Evolutionary conservation across 2,113 vertebrate genomes (phyloP).

Genomic region (Ictalurus punctatus): DNA sequence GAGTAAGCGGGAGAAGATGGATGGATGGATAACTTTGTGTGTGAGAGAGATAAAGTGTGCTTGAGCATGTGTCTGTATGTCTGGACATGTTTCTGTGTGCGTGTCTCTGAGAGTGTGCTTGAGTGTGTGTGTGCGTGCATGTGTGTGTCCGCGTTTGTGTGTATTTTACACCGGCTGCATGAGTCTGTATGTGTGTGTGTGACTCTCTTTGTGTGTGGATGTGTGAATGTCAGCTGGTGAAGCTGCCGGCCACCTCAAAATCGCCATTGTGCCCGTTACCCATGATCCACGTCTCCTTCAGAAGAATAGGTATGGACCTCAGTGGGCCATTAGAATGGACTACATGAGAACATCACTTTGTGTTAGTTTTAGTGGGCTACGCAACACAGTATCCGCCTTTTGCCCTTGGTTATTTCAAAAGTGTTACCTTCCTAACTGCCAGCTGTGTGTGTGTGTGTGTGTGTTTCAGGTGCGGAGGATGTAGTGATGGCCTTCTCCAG

Average conservation of each 20-base stretch:
- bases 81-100: not conserved
- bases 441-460: slow-evolving; percentile 11
- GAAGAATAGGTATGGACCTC: no score
- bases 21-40: no score
- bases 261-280: no score
- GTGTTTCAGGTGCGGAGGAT: slow-evolving; percentile 88
- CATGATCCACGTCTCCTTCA: no score
- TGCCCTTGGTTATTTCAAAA: not conserved
- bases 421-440: not conserved
- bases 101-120: not conserved
- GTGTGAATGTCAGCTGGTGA: not conserved
- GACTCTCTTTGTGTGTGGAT: not conserved
- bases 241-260: no score
- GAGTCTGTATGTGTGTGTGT: not conserved
- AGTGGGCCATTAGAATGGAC: no score
- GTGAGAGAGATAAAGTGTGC: not conserved
- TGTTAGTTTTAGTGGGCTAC: no score
- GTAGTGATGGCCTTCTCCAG: slow-evolving; percentile 99
- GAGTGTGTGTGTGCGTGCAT: not conserved
- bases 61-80: not conserved
- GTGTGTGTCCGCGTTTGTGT: no score
- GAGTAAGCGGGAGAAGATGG: no score
- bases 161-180: not conserved
- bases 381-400: not conserved
- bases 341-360: no score